These are phyloP conservation scores for Fragum whitleyi DNA, from an alignment of 2,888 invertebrate species.

Conservation along the genomic window DNA sequence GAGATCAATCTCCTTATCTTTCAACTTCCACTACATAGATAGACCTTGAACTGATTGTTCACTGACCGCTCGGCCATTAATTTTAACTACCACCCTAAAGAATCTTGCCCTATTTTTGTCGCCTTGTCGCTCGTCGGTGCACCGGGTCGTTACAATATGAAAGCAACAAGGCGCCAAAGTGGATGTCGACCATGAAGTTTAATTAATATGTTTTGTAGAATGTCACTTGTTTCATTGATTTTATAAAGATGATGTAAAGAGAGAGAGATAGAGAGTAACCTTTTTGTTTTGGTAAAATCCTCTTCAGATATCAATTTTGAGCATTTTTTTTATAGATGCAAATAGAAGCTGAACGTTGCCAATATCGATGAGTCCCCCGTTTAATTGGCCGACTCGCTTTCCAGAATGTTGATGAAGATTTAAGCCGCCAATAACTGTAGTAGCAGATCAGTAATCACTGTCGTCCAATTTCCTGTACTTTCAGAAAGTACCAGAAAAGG, in stretches of 20 bases:
- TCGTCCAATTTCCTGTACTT: constrained; percentile 11
- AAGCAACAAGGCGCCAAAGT: constrained; percentile 1
- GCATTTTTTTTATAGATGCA: neutral
- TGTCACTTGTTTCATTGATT: neutral
- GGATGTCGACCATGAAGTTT: constrained; percentile 1
- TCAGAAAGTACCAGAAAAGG: neutral
- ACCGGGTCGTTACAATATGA: no score
- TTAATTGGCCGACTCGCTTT: neutral
- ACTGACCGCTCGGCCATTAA: no score
- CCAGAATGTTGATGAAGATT: neutral
- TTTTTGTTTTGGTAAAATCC: constrained; percentile 4
- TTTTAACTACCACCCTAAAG: no score
- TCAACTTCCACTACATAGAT: no score
- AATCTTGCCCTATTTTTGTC: no score
- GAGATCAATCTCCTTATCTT: no score
- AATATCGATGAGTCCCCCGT: neutral
- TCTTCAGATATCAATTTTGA: neutral
- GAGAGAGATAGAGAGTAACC: neutral
- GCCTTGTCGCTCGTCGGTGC: no score
- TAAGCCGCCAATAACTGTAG: neutral
- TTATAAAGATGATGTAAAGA: neutral
- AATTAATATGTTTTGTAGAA: neutral
- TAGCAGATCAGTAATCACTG: neutral
- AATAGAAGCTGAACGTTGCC: neutral
- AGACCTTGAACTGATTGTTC: no score